phyloP scores from a whole-genome alignment of 2,113 vertebrate species.

The Podocnemis expansa region DNA sequence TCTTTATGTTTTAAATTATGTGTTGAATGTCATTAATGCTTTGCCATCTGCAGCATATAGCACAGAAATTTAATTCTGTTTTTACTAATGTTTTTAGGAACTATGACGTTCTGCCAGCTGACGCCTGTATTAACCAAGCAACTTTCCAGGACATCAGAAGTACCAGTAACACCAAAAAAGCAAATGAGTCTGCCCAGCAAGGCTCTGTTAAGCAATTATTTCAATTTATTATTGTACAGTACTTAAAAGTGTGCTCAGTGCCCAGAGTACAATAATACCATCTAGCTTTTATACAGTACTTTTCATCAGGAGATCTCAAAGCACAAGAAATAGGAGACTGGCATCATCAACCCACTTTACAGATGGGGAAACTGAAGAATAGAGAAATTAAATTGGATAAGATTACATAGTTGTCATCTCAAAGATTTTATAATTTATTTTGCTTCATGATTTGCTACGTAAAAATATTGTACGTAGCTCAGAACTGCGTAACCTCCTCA shows the following conservation, averaged over 20 bases:
- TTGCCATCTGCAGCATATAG: neutral
- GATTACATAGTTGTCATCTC: neutral
- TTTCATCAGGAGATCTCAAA: neutral
- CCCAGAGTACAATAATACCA: neutral
- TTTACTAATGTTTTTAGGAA: no score
- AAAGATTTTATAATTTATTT: neutral
- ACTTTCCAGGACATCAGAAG: constrained; percentile 25
- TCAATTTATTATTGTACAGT: neutral
- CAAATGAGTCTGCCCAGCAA: neutral
- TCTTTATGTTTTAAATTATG: neutral
- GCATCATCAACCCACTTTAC: neutral
- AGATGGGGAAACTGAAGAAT: neutral
- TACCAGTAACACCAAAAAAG: constrained; percentile 27
- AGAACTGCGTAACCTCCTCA: neutral
- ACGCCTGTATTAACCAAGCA: neutral
- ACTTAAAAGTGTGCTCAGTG: neutral
- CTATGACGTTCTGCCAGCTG: neutral
- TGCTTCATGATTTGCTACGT: neutral
- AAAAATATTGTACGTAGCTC: neutral
- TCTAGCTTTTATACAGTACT: neutral
- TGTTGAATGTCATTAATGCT: neutral
- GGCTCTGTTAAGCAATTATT: constrained; percentile 9
- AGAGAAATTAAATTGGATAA: neutral
- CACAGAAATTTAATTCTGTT: no score
- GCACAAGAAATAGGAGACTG: neutral